A percentile compares a stretch with the other conserved stretches of the same genome.
Conservation (phyloP, 53 echinoderm and acorn worm species). For the Henricia sp. region DNA sequence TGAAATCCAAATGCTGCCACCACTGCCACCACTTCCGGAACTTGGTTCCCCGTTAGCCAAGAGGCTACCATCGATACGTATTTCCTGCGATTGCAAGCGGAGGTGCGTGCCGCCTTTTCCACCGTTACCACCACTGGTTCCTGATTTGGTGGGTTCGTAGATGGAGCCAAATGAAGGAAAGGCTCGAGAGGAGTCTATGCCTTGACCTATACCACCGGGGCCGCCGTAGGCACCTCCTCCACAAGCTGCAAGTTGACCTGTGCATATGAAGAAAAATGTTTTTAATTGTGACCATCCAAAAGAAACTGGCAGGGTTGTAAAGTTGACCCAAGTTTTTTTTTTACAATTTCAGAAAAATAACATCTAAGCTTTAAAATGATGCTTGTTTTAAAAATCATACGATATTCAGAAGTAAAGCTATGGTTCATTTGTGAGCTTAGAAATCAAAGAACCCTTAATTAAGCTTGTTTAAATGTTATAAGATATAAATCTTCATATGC, state of each 20-base stretch:
- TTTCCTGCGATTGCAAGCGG: slow-evolving; percentile 56
- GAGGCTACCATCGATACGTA: slow-evolving; percentile 76
- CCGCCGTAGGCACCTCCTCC: slow-evolving; percentile 93
- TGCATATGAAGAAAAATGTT: not conserved
- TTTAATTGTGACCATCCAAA: too few species aligned
- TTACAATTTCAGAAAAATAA: too few species aligned
- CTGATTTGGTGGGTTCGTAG: slow-evolving; percentile 64
- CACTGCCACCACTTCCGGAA: slow-evolving; percentile 78
- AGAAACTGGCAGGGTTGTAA: too few species aligned
- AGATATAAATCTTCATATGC: too few species aligned
- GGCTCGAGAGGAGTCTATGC: slow-evolving; percentile 26
- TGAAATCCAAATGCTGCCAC: slow-evolving; percentile 76
- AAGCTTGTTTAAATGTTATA: too few species aligned
- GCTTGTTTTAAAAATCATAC: too few species aligned
- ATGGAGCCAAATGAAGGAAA: slow-evolving; percentile 83
- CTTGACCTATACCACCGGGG: slow-evolving; percentile 75
- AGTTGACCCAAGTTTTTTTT: too few species aligned
- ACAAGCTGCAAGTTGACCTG: slow-evolving; percentile 44
- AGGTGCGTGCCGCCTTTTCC: slow-evolving; percentile 75
- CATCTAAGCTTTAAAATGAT: too few species aligned
- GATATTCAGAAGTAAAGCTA: too few species aligned
- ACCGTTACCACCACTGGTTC: slow-evolving; percentile 74
- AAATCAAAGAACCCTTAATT: too few species aligned
- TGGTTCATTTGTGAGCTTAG: too few species aligned
- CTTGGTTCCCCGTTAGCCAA: slow-evolving; percentile 63